Evolutionary conservation across 2,888 invertebrate species (phyloP).

Genomic region (Epirrita christyi): DNA sequence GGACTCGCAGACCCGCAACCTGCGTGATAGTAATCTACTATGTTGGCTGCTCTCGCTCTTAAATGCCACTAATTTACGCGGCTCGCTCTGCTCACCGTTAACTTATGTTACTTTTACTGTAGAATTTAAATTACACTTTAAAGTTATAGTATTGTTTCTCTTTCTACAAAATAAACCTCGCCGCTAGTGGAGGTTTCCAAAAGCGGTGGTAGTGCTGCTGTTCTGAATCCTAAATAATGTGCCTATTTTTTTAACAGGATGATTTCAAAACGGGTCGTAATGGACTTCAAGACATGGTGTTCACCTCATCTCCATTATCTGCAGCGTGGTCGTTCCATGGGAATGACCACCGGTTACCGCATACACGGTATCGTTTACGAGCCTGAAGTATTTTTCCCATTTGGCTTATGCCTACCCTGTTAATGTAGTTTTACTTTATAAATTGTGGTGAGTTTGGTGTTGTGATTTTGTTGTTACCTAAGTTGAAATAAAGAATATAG

Average conservation of each 20-base stretch:
- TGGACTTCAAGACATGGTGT: constrained; percentile 73
- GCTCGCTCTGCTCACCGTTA: too few species aligned
- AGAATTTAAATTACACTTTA: too few species aligned
- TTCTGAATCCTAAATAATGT: too few species aligned
- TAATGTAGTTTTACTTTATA: constrained; percentile 22
- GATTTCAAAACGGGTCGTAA: constrained; percentile 55
- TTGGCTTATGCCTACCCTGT: constrained; percentile 29
- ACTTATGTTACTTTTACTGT: too few species aligned
- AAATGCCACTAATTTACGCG: too few species aligned
- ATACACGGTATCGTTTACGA: constrained; percentile 38
- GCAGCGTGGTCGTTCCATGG: constrained; percentile 77
- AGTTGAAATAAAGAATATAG: constrained; percentile 4
- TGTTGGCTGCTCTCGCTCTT: too few species aligned
- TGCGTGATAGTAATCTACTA: too few species aligned
- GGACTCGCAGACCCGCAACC: too few species aligned
- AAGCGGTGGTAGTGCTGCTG: too few species aligned
- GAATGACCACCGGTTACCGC: constrained; percentile 35
- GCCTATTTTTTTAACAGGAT: constrained; percentile 37
- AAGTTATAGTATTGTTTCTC: too few species aligned
- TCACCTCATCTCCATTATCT: constrained; percentile 61
- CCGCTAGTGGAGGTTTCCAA: too few species aligned
- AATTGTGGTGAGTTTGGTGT: constrained; percentile 23
- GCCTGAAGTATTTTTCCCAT: constrained; percentile 20
- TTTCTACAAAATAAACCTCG: too few species aligned
- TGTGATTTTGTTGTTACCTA: constrained; percentile 6